phyloP scores from a whole-genome alignment of 1,140 invertebrate genomes.

The Drosophila hydei region DNA sequence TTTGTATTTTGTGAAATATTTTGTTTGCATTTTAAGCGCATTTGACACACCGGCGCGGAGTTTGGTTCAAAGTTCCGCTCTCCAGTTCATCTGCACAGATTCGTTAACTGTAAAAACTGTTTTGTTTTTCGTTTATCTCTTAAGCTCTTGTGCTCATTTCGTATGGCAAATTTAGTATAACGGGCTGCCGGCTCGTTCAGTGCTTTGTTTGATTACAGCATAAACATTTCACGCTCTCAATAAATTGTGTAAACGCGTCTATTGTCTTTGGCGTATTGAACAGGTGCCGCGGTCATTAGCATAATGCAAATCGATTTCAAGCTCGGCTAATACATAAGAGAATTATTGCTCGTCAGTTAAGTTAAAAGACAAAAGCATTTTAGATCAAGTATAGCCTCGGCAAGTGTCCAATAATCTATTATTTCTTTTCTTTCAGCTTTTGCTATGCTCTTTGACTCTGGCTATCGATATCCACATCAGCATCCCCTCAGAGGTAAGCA shows the following conservation, averaged over 20 bases:
- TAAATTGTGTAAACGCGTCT: background rate
- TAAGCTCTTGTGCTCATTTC: constrained; percentile 8
- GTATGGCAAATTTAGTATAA: constrained; percentile 1
- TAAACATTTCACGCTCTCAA: background rate
- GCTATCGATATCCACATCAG: background rate
- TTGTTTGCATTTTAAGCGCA: constrained; percentile 60
- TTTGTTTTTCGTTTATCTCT: too few species aligned
- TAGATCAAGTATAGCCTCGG: background rate
- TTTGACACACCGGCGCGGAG: constrained; percentile 54
- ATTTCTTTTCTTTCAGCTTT: background rate
- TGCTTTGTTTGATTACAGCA: background rate
- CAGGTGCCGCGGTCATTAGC: constrained; percentile 10
- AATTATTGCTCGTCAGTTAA: too few species aligned
- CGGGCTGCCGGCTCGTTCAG: background rate
- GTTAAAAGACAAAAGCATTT: too few species aligned
- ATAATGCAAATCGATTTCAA: constrained; percentile 13
- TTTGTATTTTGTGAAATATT: constrained; percentile 45
- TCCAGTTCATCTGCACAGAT: constrained; percentile 11
- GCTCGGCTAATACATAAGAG: too few species aligned
- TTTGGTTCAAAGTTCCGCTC: constrained; percentile 10
- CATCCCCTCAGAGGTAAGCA: constrained; percentile 15
- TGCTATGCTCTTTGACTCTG: constrained; percentile 11
- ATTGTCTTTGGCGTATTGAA: background rate
- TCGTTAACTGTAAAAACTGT: constrained; percentile 21
- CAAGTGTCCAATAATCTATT: background rate